phyloP scores from a whole-genome alignment of 2,797 vertebrate genomes.

The Hylomyscus alleni region DNA sequence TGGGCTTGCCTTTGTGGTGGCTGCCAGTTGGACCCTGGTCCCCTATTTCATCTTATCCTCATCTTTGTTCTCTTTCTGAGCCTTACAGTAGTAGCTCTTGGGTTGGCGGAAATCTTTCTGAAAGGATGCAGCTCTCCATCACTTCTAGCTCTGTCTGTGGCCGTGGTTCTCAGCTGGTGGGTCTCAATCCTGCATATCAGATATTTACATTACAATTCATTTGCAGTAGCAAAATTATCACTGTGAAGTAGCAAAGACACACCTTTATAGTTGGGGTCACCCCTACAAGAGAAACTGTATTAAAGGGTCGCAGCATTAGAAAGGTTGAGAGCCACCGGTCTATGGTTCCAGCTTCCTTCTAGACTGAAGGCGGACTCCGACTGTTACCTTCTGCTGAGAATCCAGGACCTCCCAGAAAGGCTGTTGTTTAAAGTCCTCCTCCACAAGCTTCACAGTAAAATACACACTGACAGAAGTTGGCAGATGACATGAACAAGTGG shows the following conservation, averaged over 20 bases:
- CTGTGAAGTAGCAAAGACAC: not conserved
- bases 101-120: not conserved
- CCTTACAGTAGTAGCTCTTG: not conserved
- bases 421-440: slow-evolving; percentile 14
- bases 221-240: not conserved
- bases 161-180: not conserved
- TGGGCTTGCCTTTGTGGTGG: not conserved
- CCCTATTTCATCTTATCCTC: not conserved
- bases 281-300: no score
- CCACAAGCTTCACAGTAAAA: not conserved
- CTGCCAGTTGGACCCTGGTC: not conserved
- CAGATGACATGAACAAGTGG: not conserved
- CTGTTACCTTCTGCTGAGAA: slow-evolving; percentile 35
- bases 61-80: not conserved
- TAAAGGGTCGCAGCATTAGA: not conserved
- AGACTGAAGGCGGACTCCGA: not conserved
- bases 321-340: not conserved
- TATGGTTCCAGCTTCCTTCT: not conserved
- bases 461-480: not conserved
- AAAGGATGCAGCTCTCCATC: not conserved
- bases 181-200: not conserved
- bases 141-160: not conserved
- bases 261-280: not conserved
- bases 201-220: not conserved
- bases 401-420: slow-evolving; percentile 10